Conservation (phyloP, 2,113 vertebrate species). For the Hiodon alosoides region DNA sequence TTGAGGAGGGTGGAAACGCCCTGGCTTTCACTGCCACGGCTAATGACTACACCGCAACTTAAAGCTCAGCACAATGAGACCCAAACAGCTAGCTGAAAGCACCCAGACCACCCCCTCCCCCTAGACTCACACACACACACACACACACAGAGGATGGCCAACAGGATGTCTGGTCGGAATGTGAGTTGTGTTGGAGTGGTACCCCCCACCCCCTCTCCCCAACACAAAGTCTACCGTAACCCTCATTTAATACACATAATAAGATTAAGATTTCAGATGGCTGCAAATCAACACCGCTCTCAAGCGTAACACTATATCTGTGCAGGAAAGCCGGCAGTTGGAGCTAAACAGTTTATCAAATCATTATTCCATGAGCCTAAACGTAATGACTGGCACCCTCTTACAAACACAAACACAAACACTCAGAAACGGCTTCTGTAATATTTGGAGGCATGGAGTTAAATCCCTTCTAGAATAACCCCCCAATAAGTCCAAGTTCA, state of each 20-base stretch:
- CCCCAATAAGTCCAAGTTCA: neutral
- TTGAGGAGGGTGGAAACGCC: slow-evolving; percentile 54
- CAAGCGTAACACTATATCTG: neutral
- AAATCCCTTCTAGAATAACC: slow-evolving; percentile 4
- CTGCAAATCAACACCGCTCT: neutral
- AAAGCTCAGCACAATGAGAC: slow-evolving; percentile 54
- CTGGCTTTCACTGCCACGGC: slow-evolving; percentile 60
- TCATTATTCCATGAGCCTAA: neutral
- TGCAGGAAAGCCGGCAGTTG: neutral
- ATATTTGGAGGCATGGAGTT: neutral
- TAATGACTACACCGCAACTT: slow-evolving; percentile 55
- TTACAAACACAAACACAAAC: slow-evolving; percentile 9
- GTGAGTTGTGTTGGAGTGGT: no score
- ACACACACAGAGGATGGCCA: neutral
- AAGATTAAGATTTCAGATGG: neutral
- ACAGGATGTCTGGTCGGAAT: neutral
- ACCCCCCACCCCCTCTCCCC: no score
- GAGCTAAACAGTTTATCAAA: slow-evolving; percentile 4
- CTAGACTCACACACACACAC: neutral
- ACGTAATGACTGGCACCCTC: neutral
- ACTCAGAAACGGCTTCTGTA: neutral
- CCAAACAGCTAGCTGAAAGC: slow-evolving; percentile 4
- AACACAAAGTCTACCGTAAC: neutral
- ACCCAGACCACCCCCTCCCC: no score
- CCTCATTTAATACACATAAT: neutral